Conservation (phyloP, 2,113 vertebrate genomes). For the Lasiurus borealis region DNA sequence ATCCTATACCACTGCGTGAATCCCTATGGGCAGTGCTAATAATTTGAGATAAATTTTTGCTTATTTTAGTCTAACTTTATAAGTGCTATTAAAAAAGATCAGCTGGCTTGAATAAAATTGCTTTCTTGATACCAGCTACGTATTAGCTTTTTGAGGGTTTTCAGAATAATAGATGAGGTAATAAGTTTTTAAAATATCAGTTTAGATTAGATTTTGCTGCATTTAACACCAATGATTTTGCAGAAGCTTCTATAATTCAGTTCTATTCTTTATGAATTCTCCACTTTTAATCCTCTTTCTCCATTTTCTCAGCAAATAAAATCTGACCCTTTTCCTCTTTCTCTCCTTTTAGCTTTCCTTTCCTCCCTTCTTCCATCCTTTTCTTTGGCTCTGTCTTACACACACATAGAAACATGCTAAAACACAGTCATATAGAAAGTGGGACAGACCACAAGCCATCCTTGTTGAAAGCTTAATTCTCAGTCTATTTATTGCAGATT, state of each 20-base stretch:
- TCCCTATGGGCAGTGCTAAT: conserved; percentile 53
- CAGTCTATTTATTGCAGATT: not conserved
- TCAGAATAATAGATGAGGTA: conserved; percentile 72
- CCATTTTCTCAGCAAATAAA: not conserved
- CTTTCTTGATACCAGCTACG: no score
- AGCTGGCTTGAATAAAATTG: conserved; percentile 74
- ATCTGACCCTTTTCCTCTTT: not conserved
- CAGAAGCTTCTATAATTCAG: conserved; percentile 57
- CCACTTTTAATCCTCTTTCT: not conserved
- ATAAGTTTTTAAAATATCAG: conserved; percentile 68
- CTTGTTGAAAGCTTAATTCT: not conserved
- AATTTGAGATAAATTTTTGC: conserved; percentile 59
- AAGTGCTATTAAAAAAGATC: conserved; percentile 70
- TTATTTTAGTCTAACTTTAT: conserved; percentile 72
- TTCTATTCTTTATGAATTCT: conserved; percentile 12
- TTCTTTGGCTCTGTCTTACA: not conserved
- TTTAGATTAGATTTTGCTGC: conserved; percentile 65
- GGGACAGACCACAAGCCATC: not conserved
- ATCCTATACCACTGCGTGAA: conserved; percentile 9
- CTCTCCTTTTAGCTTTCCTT: not conserved
- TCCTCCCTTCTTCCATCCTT: not conserved
- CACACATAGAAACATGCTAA: not conserved
- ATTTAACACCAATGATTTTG: conserved; percentile 57
- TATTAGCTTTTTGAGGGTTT: conserved; percentile 66
- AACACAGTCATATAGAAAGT: not conserved